Percentiles rank a stretch among this genome's conserved stretches.
phyloP scores from a whole-genome alignment of 2,797 vertebrate genomes.

The Strix occidentalis region DNA sequence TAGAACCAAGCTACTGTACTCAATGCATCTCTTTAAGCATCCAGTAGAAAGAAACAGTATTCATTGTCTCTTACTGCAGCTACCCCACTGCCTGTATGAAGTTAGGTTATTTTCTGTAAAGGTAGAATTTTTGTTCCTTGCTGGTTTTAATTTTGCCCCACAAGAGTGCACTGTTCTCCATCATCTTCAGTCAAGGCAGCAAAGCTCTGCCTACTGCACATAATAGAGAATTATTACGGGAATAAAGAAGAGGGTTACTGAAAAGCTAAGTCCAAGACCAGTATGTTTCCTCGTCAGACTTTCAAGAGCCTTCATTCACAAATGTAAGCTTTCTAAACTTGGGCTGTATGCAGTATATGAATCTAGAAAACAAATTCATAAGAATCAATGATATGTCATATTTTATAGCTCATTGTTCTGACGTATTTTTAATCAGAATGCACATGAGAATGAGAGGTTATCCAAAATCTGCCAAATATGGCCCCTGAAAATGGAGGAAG shows the following conservation, averaged over 20 bases:
- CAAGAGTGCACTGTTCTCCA: conserved; percentile 63
- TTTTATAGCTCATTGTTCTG: neutral
- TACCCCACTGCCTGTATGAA: neutral
- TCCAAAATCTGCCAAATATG: neutral
- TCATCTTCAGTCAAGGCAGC: neutral
- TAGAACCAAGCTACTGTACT: neutral
- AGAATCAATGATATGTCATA: neutral
- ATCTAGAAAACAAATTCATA: neutral
- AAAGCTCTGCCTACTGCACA: neutral
- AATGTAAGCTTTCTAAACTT: neutral
- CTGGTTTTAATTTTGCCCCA: conserved; percentile 43
- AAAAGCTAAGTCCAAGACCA: neutral
- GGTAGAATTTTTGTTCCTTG: neutral
- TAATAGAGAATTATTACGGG: neutral
- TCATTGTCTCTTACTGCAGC: neutral
- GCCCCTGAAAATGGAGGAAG: neutral
- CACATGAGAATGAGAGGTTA: neutral
- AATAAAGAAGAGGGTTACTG: neutral
- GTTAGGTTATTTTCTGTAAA: neutral
- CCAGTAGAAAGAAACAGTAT: neutral
- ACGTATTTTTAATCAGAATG: neutral
- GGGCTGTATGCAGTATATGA: neutral
- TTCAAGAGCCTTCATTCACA: neutral
- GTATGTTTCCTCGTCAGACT: neutral
- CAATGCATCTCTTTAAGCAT: neutral